These are phyloP conservation scores for Crioceris asparagi DNA, from an alignment of 2,888 invertebrate genomes.

Conservation along the genomic window DNA sequence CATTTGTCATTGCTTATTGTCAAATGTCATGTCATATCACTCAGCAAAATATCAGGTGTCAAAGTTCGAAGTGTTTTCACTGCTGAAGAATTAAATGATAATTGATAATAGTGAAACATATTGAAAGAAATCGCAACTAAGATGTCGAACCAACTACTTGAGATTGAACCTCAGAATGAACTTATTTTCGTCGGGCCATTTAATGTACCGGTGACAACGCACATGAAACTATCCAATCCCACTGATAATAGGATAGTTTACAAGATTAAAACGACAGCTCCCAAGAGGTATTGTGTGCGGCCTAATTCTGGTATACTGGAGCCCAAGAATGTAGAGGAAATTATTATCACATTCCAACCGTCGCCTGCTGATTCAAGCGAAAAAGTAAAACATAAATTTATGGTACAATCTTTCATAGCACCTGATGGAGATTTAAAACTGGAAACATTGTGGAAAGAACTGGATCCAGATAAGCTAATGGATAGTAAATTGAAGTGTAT, in stretches of 20 bases:
- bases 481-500: conserved; percentile 1
- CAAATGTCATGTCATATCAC: no score
- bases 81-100: no score
- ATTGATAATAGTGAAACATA: no score
- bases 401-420: neutral
- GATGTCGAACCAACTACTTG: conserved; percentile 1
- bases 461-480: neutral
- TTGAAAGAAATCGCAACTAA: no score
- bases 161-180: neutral
- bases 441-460: neutral
- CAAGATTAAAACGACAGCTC: conserved; percentile 2
- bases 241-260: neutral
- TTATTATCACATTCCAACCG: neutral
- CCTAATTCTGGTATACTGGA: neutral
- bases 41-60: no score
- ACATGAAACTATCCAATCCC: neutral
- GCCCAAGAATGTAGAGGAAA: neutral
- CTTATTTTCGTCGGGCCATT: neutral
- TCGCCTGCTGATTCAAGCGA: neutral
- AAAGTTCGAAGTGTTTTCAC: no score
- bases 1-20: no score
- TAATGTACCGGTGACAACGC: neutral
- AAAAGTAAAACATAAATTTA: neutral
- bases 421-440: neutral
- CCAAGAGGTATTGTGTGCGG: conserved; percentile 1